Evolutionary conservation across 92 coral and sea anemone species (phyloP), one percentile per base, ranked within the genome.

Genomic region (Bergia sp.): DNA sequence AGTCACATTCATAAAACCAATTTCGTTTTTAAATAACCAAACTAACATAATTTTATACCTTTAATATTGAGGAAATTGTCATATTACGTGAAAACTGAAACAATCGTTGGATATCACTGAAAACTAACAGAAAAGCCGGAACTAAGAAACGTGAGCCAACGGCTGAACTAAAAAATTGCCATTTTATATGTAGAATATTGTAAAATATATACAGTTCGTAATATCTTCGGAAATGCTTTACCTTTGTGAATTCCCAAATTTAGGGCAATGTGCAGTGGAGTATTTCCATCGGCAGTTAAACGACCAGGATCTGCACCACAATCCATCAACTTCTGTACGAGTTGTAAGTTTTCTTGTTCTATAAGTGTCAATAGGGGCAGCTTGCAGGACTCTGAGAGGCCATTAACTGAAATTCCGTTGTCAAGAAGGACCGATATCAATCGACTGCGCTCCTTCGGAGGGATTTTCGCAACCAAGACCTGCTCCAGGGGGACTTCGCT

Each of bases 181-280:
- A 18, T 53, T 53, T 11, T 11, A 18, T 12, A 53, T 10, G 58
- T 53, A 53, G 18, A 2, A 53, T 53, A 53, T 53, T 53, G 58
- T 11, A 53, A 18, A 53, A 18, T 53, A 12, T 53, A 53, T 53
- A 45, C 50, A 45, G 50, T 45, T 45, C 50, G 50, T 45, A 45
- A 45, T 45, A 64, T 58, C 64, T 64, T 13, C 21, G 37, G 2
- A 0, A 66, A 38, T 64, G 42, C 37, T 73, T 9, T 37, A 94
- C 96, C 96, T 92, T 91, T 85, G 16, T 76, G 50, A 13, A 95
- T 89, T 47, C 94, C 96, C 58, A 67, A 77, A 39, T 87, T 79
- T 71, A 95, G 88, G 1, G 93, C 98, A n/a, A 91, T 88, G 89
- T 93, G 96, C 39, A 95, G 80, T 4, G 93, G 92, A 11, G 98